Evolutionary conservation across 2,888 invertebrate species (phyloP), one percentile per base, ranked within the genome.

Genomic region (Palloptera scutellata): DNA sequence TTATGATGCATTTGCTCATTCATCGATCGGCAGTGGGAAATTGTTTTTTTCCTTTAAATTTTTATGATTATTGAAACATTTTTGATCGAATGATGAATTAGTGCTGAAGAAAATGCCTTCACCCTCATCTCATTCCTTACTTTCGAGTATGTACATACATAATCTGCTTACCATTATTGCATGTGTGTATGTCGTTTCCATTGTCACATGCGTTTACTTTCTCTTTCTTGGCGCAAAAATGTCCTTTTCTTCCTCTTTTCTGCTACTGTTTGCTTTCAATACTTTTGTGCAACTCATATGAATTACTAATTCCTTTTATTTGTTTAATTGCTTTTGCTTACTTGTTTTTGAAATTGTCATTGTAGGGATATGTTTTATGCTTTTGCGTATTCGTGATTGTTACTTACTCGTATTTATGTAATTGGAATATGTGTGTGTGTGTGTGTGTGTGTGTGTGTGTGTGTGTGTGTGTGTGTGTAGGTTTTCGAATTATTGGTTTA

Each of bases 81-180:
- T 30, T 67, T 67, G 67, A 67, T 70, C 70, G 60, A 48, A 72
- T 72, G 73, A 73, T 72, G 70, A 67, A 64, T 70, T 60, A 61
- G 51, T 48, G 51, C 11, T 40, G 40, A 30, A 30, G 13, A n/a
- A 13, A 40, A 58, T 58, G 58, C 13, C n/a, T 60, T 60, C 30
- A 30, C 6, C 30, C 6, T 30, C 30, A 4, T 30, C 30, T 6
- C 6, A n/a, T n/a, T n/a, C n/a, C n/a, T n/a, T n/a, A n/a, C n/a
- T n/a, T n/a, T n/a, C n/a, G n/a, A n/a, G n/a, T n/a, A n/a, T n/a
- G n/a, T 30, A 30, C 30, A 30, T 30, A 2, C 30, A 30, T 30
- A 30, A 30, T 30, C 30, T 30, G 30, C 30, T 30, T 30, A 30
- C 30, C 30, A 30, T 30, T 30, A 30, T 30, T 30, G 6, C 30